Evolutionary conservation across 2,797 vertebrate species (phyloP), one percentile per base, ranked within the genome.

Genomic region (Carduelis carduelis): DNA sequence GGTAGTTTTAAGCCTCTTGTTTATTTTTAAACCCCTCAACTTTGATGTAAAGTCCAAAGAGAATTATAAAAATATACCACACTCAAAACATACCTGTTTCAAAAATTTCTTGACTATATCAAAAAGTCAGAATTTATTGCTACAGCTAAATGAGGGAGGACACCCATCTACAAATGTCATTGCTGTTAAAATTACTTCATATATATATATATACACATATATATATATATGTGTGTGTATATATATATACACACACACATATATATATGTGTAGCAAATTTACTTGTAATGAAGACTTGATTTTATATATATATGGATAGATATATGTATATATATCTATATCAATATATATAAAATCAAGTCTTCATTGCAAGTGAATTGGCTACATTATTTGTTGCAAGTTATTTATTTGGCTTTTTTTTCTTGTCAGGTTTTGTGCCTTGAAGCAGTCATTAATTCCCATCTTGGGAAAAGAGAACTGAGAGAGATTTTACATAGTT

Each of bases 241-340:
- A 41, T 41, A 41, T 35, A 20, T 14, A 10, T 15, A 15, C 6
- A 15, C 6, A 39, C 6, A 13, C 13, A 39, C 6, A 39, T 15
- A 39, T 55, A 49, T 0, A 0, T 49, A 0, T 50, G 13, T 39
- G 37, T 39, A 39, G 37, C 37, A 5, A 39, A 39, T 39, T 39
- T 39, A 39, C 37, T 39, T 39, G 12, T 39, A 39, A 39, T 39
- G 37, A 39, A 39, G 37, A 39, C 37, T 39, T 39, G 12, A 39
- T 39, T 39, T 39, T 39, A 39, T 39, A 39, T 13, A 37, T 37
- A 37, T 37, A 37, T 37, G 5, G 12, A 49, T 49, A 16, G 8
- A 52, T 30, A 19, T 17, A 6, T 17, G 6, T 7, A 41, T 17
- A 56, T 55, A 52, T 0, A 0, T 50, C 17, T 50, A 7, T 19